Evolutionary conservation across 1,140 invertebrate genomes (phyloP).

Genomic region (Trissolcus basalis): DNA sequence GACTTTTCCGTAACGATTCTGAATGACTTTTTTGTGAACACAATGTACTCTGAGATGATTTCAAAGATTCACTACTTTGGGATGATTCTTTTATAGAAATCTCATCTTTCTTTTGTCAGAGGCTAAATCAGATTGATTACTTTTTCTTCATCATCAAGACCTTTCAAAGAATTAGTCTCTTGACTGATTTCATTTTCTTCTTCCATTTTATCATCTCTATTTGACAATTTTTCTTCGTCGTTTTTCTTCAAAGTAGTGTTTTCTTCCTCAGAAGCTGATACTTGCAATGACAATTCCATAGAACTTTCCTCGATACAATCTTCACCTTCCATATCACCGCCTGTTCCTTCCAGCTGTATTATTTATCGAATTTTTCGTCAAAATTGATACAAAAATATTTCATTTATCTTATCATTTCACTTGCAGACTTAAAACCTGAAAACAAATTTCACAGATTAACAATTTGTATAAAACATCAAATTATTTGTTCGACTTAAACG

Average conservation of each 20-base stretch:
- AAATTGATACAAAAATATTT: not conserved
- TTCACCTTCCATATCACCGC: not conserved
- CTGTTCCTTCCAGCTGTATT: not conserved
- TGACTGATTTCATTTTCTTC: not conserved
- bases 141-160: not conserved
- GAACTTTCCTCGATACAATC: not conserved
- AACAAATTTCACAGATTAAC: too few relatives aligned
- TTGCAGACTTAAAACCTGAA: too few relatives aligned
- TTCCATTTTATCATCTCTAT: not conserved
- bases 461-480: too few relatives aligned
- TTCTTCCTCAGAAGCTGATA: slow-evolving; percentile 38
- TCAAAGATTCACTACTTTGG: not conserved
- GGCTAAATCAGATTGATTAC: too few relatives aligned
- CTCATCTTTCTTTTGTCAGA: not conserved
- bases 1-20: not conserved
- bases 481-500: too few relatives aligned
- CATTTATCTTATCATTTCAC: not conserved
- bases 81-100: not conserved
- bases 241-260: slow-evolving; percentile 1
- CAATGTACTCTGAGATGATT: not conserved
- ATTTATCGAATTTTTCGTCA: not conserved
- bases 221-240: not conserved
- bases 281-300: not conserved
- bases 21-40: too few relatives aligned
- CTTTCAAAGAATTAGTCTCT: not conserved